phyloP scores from a whole-genome alignment of 2,113 vertebrate genomes.

The Orycteropus afer region DNA sequence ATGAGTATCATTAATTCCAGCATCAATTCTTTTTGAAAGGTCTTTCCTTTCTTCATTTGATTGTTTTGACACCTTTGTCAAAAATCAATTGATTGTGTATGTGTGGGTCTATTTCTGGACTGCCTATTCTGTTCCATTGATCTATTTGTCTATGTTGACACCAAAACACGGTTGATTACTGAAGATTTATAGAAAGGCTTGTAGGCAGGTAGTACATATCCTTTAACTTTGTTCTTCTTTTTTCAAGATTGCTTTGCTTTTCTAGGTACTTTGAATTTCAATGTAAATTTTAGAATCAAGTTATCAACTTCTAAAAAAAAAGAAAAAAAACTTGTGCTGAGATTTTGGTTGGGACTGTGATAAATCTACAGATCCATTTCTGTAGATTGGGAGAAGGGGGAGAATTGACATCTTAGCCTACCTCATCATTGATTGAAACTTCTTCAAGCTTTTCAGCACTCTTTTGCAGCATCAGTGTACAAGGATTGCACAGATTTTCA shows the following conservation, averaged over 20 bases:
- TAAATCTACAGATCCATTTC: not conserved
- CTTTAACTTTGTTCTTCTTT: not conserved
- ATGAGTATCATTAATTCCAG: not conserved
- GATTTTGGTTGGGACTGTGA: not conserved
- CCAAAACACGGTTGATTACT: conserved; percentile 43
- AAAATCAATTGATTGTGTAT: conserved; percentile 34
- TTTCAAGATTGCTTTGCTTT: not conserved
- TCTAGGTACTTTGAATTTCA: not conserved
- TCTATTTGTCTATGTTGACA: conserved; percentile 42
- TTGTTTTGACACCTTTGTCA: not conserved
- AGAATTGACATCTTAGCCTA: not conserved
- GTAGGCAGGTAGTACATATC: conserved; percentile 29
- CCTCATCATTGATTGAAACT: not conserved
- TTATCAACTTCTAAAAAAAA: not conserved
- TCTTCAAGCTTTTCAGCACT: not conserved
- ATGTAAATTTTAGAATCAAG: conserved; percentile 24
- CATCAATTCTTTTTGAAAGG: not conserved
- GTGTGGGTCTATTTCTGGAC: conserved; percentile 41
- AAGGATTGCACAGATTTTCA: not conserved
- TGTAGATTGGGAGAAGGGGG: no score
- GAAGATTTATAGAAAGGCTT: conserved; percentile 36
- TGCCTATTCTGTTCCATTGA: conserved; percentile 46
- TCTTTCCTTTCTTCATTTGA: not conserved
- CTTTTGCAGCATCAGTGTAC: not conserved
- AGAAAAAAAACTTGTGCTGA: not conserved